These are phyloP conservation scores for Paracentrotus lividus DNA, from an alignment of 53 echinoderm and acorn worm species.

Conservation along the genomic window DNA sequence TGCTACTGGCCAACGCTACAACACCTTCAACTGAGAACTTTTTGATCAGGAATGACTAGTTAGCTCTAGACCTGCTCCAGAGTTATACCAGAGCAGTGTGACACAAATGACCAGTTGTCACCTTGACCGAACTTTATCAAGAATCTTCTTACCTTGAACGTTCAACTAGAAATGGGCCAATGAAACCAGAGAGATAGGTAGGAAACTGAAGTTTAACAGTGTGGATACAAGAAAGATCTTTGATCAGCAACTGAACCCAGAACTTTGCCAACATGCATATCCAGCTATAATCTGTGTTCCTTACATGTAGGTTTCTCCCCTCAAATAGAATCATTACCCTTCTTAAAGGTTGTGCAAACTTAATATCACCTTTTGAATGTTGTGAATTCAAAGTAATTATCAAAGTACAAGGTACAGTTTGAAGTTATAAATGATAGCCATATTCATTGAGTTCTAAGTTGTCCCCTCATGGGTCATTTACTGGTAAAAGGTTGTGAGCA, in stretches of 20 bases:
- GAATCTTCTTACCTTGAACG: constrained; percentile 55
- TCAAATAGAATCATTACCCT: background rate
- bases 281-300: too few species aligned
- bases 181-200: background rate
- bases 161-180: constrained; percentile 30
- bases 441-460: background rate
- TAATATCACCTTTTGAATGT: background rate
- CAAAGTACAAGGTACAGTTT: background rate
- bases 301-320: too few species aligned
- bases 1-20: background rate
- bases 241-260: background rate
- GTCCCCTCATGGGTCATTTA: background rate
- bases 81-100: too few species aligned
- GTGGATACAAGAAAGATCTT: background rate
- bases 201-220: background rate
- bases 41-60: too few species aligned
- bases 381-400: background rate
- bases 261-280: too few species aligned
- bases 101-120: too few species aligned
- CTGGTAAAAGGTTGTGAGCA: background rate
- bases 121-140: too few species aligned
- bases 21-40: background rate
- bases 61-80: too few species aligned
- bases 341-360: background rate
- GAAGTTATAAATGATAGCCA: background rate